phyloP scores from a whole-genome alignment of 2,797 vertebrate genomes.

The Monodelphis domestica region DNA sequence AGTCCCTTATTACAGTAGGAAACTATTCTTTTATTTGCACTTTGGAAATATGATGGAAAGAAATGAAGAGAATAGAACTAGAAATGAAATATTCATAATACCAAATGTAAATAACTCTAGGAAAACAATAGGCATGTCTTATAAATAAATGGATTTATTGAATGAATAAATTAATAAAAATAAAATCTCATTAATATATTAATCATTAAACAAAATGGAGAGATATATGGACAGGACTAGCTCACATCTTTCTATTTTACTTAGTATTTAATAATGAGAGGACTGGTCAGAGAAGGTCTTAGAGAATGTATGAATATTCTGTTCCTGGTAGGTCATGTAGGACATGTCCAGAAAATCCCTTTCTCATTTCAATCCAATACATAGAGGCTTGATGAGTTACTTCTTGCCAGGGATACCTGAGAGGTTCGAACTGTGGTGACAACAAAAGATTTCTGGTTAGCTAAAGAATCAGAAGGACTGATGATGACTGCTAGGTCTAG shows the following conservation, averaged over 20 bases:
- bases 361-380: not conserved
- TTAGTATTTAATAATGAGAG: not conserved
- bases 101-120: not conserved
- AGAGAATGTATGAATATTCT: not conserved
- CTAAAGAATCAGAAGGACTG: not conserved
- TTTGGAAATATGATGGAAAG: not conserved
- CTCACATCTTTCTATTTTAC: not conserved
- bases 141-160: too few relatives aligned
- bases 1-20: too few relatives aligned
- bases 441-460: not conserved
- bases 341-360: not conserved
- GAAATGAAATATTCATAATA: not conserved
- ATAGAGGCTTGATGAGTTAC: not conserved
- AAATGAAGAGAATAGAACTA: not conserved
- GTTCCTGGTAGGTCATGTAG: not conserved
- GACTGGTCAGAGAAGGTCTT: not conserved
- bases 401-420: not conserved
- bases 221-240: not conserved
- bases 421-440: not conserved
- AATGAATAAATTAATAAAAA: not conserved
- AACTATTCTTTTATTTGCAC: not conserved
- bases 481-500: not conserved
- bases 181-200: not conserved
- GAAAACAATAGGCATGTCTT: too few relatives aligned
- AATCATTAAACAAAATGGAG: not conserved